Percentiles rank a stretch among this genome's conserved stretches.
These are phyloP conservation scores for Pterocles gutturalis DNA, from an alignment of 2,113 vertebrate species.

Conservation along the genomic window DNA sequence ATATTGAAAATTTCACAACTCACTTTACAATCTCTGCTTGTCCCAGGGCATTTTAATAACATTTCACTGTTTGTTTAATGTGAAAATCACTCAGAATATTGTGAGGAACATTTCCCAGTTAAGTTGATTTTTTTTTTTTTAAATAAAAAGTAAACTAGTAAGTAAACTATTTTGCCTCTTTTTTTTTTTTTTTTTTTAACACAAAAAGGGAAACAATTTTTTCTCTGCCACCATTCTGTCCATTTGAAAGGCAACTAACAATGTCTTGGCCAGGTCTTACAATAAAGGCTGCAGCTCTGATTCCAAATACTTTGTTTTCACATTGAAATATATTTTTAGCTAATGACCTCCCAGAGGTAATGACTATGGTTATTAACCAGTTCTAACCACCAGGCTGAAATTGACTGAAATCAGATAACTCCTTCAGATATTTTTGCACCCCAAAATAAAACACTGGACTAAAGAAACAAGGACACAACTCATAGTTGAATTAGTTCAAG, in stretches of 20 bases:
- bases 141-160: neutral
- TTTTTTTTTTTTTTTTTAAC: neutral
- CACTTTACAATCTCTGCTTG: neutral
- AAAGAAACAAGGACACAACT: neutral
- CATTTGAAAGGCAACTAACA: neutral
- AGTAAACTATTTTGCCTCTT: neutral
- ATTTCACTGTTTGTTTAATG: neutral
- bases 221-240: neutral
- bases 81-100: neutral
- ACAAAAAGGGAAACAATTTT: neutral
- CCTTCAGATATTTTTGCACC: slow-evolving; percentile 6
- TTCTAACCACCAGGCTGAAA: neutral
- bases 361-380: neutral
- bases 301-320: neutral
- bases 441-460: slow-evolving; percentile 56
- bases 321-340: neutral
- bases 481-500: neutral
- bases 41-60: neutral
- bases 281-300: neutral
- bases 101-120: neutral
- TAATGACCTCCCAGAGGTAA: slow-evolving; percentile 3
- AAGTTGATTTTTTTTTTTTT: neutral
- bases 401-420: neutral
- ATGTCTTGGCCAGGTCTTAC: neutral
- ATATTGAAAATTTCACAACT: slow-evolving; percentile 4